Percentiles rank a stretch among this genome's conserved stretches.
These are phyloP conservation scores for Heloderma charlesbogerti DNA, from an alignment of 2,113 vertebrate species.

Conservation along the genomic window DNA sequence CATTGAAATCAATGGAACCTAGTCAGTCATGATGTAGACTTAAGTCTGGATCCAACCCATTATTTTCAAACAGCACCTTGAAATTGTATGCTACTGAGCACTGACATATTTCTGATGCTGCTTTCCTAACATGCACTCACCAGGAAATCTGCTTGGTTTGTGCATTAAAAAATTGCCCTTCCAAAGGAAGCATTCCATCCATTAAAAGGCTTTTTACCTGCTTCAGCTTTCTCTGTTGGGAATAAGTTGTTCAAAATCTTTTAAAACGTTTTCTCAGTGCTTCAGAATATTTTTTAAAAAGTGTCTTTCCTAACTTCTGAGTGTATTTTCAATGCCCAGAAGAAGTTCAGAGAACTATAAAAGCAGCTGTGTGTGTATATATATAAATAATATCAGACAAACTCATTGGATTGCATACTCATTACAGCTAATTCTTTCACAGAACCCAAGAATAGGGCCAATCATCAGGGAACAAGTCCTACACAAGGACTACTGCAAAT, in stretches of 20 bases:
- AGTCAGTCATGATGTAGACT: background rate
- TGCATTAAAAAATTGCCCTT: slow-evolving; percentile 5
- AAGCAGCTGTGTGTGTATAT: background rate
- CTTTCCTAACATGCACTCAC: background rate
- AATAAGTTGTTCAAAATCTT: background rate
- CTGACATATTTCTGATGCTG: background rate
- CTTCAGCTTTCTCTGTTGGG: background rate
- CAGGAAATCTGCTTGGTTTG: background rate
- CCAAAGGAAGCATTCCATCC: background rate
- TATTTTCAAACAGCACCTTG: background rate
- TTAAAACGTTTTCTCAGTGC: background rate
- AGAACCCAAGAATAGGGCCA: background rate
- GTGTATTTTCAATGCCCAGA: background rate
- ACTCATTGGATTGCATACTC: background rate
- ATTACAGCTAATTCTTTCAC: background rate
- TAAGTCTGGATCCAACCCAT: background rate
- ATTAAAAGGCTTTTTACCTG: slow-evolving; percentile 13
- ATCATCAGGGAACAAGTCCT: background rate
- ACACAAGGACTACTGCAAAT: background rate
- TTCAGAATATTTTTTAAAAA: background rate
- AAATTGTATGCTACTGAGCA: background rate
- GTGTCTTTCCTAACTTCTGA: background rate
- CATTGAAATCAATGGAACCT: too few relatives aligned
- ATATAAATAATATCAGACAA: background rate
- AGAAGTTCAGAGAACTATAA: background rate